Evolutionary conservation across 2,113 vertebrate species (phyloP).

Genomic region (Chionodraco myersi): DNA sequence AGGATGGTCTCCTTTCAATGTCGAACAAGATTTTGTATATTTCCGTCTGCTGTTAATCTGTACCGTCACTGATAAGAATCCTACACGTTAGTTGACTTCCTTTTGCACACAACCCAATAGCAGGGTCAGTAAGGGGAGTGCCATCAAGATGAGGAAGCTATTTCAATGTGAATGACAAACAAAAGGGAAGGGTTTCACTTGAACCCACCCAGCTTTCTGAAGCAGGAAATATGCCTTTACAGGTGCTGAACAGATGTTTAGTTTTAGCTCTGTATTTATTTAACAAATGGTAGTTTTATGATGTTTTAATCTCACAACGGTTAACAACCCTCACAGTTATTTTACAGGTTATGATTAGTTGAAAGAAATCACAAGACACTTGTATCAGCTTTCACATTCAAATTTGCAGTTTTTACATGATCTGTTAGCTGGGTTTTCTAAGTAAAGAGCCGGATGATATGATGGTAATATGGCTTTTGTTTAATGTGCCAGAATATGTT

Average conservation of each 20-base stretch:
- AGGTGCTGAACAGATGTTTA: not conserved
- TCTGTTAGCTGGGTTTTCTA: not conserved
- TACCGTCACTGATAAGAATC: conserved; percentile 3
- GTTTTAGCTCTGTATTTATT: not conserved
- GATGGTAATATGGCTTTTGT: not conserved
- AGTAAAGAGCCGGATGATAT: not conserved
- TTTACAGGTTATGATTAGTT: not conserved
- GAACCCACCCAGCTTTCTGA: not conserved
- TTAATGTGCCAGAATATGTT: not conserved
- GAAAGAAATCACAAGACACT: not conserved
- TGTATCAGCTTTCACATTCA: not conserved
- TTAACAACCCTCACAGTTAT: not conserved
- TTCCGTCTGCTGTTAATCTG: not conserved
- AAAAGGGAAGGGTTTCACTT: not conserved
- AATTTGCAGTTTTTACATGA: not conserved
- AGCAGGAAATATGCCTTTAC: not conserved
- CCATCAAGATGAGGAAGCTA: conserved; percentile 9
- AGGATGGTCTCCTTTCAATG: not conserved
- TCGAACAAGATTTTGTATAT: not conserved
- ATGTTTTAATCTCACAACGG: not conserved
- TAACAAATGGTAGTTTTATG: not conserved
- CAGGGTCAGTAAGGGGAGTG: not conserved
- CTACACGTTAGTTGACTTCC: conserved; percentile 17
- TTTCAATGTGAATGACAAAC: not conserved
- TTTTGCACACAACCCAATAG: not conserved